phyloP scores from a whole-genome alignment of 2,797 vertebrate species.

The Diceros bicornis region DNA sequence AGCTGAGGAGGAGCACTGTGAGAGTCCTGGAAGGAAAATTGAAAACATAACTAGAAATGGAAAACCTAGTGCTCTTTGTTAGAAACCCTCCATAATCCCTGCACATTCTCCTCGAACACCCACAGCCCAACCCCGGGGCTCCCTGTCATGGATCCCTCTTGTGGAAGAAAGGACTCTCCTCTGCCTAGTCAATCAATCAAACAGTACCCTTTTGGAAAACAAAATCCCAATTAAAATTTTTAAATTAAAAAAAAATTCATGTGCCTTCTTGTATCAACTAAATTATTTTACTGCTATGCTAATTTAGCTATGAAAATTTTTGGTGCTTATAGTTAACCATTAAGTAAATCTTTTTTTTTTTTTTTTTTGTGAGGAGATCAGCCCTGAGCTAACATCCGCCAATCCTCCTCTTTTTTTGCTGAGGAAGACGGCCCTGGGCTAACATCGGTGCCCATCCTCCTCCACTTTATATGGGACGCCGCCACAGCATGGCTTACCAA shows the following conservation, averaged over 20 bases:
- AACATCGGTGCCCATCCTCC: no score
- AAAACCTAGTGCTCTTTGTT: neutral
- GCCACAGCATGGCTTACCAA: no score
- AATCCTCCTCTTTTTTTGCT: no score
- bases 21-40: neutral
- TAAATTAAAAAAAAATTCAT: neutral
- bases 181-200: neutral
- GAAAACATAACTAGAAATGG: neutral
- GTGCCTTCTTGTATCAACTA: neutral
- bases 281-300: neutral
- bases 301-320: neutral
- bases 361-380: no score
- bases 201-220: neutral
- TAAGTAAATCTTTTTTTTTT: conserved; percentile 28
- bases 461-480: no score
- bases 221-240: neutral
- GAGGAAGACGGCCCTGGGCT: no score
- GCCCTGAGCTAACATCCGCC: no score
- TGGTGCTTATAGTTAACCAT: neutral
- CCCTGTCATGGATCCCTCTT: neutral
- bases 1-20: neutral
- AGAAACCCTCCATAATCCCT: neutral
- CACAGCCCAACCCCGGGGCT: neutral
- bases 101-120: neutral
- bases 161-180: neutral